Evolutionary conservation across 2,113 vertebrate species (phyloP), one percentile per base, ranked within the genome.

Genomic region (Neolamprologus hecqui): DNA sequence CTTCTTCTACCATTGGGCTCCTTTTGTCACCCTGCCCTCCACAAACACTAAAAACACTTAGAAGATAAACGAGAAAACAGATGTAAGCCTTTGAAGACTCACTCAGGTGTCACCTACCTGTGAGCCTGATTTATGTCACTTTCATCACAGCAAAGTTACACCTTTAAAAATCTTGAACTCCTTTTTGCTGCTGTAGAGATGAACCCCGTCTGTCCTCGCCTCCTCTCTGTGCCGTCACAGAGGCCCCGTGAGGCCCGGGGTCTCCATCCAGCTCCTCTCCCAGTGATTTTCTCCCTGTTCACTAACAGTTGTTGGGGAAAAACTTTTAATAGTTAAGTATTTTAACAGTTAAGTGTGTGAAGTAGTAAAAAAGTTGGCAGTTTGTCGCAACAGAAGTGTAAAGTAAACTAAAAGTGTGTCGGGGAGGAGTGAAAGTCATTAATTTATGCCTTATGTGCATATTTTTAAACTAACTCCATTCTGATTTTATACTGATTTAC

Each of bases 51-150:
- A 31, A 28, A 42, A 47, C 3, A 45, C 63, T 79, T 81, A 12
- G 79, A 49, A 83, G 85, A 83, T 37, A 82, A 81, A 80, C 4
- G 42, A 85, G 84, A 81, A 84, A 91, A 86, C 86, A 91, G 91
- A 94, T 85, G 89, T 91, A 85, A 60, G 12, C 37, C 79, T 86
- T 83, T 83, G 21, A 81, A 58, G 28, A 21, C 79, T 55, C 17
- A 31, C 70, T 45, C 31, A 79, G 13, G 47, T 80, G 58, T 88
- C 88, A 3, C 49, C 55, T 87, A 82, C 60, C 86, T 87, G 89
- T 90, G 80, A 9, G 51, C 12, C 65, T 23, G 26, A 82, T 14
- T 75, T 73, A 21, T 15, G 31, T 70, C n/a, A 79, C 77, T 54
- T 77, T 49, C 70, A 49, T 3, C 15, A 75, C 21, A 45, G 68